phyloP scores from a whole-genome alignment of 2,797 vertebrate genomes.

The Melanotaenia boesemani region DNA sequence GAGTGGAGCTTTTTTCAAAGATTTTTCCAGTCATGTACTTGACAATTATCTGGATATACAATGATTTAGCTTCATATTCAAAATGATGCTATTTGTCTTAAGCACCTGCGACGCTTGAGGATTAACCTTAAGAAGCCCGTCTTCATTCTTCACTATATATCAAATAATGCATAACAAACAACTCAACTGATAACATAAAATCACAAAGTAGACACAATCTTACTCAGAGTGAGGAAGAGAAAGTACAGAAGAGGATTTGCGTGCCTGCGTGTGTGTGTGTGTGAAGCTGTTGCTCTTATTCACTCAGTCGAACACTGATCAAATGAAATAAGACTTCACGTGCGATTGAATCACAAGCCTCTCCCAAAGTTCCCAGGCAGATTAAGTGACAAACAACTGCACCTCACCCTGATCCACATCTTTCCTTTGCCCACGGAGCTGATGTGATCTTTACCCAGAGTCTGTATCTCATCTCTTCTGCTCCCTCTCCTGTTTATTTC shows the following conservation, averaged over 20 bases:
- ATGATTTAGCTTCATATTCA: too few relatives aligned
- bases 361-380: slow-evolving; percentile 65
- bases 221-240: background rate
- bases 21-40: too few relatives aligned
- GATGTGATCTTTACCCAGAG: slow-evolving; percentile 8
- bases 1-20: too few relatives aligned
- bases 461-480: slow-evolving; percentile 41
- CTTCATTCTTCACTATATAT: background rate
- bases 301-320: slow-evolving; percentile 26
- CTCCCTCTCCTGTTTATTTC: slow-evolving; percentile 63
- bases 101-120: too few relatives aligned
- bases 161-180: background rate
- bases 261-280: slow-evolving; percentile 2
- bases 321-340: slow-evolving; percentile 51
- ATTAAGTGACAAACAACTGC: slow-evolving; percentile 68
- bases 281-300: slow-evolving; percentile 19
- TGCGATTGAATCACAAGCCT: slow-evolving; percentile 65
- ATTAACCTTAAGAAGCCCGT: too few relatives aligned
- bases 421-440: slow-evolving; percentile 25
- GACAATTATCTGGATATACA: too few relatives aligned
- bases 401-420: slow-evolving; percentile 29
- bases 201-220: too few relatives aligned
- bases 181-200: background rate
- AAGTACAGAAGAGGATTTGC: background rate
- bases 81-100: too few relatives aligned